Percentiles rank a stretch among this genome's conserved stretches.
These are phyloP conservation scores for Phyllotis vaccarum DNA, from an alignment of 2,797 vertebrate genomes.

Conservation along the genomic window DNA sequence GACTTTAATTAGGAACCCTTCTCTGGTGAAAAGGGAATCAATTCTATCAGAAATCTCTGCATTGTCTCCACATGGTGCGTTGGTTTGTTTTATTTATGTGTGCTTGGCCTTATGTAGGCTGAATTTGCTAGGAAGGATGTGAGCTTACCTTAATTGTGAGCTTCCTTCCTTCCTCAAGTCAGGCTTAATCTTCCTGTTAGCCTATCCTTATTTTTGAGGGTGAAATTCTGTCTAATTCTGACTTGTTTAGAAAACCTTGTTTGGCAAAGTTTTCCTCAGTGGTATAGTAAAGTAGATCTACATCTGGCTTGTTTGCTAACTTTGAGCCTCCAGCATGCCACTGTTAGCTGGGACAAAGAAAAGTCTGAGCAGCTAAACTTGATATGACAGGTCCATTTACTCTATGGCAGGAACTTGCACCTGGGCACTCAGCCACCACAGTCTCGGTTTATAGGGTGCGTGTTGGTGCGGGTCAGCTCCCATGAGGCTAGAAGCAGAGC, in stretches of 20 bases:
- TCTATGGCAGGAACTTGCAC: background rate
- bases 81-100: constrained; percentile 49
- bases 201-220: background rate
- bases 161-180: constrained; percentile 67
- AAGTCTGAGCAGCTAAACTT: background rate
- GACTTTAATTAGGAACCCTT: constrained; percentile 56
- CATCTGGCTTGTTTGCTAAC: constrained; percentile 43
- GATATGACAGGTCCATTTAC: background rate
- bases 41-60: constrained; percentile 57
- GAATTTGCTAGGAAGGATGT: constrained; percentile 45
- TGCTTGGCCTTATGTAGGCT: constrained; percentile 18
- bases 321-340: background rate
- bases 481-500: background rate
- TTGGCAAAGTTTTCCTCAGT: constrained; percentile 45
- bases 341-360: background rate
- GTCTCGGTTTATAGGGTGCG: background rate
- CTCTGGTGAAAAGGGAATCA: constrained; percentile 54
- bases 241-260: constrained; percentile 59
- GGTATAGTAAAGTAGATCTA: constrained; percentile 5
- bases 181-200: constrained; percentile 34
- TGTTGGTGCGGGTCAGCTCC: background rate
- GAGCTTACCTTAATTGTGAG: constrained; percentile 59
- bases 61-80: background rate
- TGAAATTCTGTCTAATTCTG: constrained; percentile 43
- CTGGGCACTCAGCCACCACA: background rate